Conservation (phyloP, 1,140 invertebrate species). For the Asbolus verrucosus region DNA sequence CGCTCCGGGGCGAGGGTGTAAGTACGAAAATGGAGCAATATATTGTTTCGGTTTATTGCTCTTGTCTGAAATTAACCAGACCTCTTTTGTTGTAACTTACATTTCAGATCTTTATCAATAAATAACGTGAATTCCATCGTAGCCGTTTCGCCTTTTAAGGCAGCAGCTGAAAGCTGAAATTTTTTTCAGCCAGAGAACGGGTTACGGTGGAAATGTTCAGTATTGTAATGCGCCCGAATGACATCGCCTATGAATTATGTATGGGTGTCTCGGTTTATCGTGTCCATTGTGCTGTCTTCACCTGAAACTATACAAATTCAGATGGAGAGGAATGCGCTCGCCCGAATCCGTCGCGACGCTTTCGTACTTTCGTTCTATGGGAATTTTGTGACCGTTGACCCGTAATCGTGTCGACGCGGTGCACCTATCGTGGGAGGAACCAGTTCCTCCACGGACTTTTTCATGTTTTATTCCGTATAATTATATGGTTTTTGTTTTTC, state of each 20-base stretch:
- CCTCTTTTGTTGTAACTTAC: constrained; percentile 47
- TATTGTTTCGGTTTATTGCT: constrained; percentile 32
- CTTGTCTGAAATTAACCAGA: constrained; percentile 44
- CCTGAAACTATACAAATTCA: not conserved
- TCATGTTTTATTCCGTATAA: constrained; percentile 59
- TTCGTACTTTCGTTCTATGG: constrained; percentile 8
- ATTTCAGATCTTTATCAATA: constrained; percentile 54
- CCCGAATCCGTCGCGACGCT: constrained; percentile 24
- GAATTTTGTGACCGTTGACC: constrained; percentile 50
- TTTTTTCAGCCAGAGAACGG: not conserved
- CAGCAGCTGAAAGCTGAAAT: constrained; percentile 44
- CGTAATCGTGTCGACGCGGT: constrained; percentile 44
- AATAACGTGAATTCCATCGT: constrained; percentile 50
- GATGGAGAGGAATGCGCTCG: not conserved
- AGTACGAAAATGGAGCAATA: too few relatives aligned
- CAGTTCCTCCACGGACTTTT: constrained; percentile 23
- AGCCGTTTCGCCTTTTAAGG: constrained; percentile 51
- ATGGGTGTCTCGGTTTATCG: constrained; percentile 19
- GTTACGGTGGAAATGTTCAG: constrained; percentile 7
- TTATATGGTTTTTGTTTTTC: constrained; percentile 62
- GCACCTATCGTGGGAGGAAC: constrained; percentile 40
- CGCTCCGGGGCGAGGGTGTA: too few relatives aligned
- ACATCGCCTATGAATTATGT: constrained; percentile 42
- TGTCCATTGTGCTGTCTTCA: constrained; percentile 30
- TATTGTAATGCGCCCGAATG: constrained; percentile 41